Percentiles rank a stretch among this genome's conserved stretches.
phyloP scores from a whole-genome alignment of 1,140 invertebrate species.

The Branchinecta lynchi region DNA sequence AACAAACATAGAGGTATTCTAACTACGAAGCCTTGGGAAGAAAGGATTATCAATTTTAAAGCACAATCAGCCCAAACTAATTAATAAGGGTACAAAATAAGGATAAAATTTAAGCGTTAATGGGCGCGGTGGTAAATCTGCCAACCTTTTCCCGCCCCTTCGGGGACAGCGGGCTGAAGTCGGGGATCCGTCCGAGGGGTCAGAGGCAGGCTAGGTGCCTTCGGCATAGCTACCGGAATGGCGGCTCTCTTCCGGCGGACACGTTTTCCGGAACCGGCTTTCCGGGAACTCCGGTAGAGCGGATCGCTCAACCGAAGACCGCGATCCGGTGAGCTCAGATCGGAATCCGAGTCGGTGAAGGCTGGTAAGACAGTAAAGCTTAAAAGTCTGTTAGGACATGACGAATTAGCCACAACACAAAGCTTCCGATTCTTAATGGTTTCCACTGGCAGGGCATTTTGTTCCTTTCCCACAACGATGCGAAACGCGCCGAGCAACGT shows the following conservation, averaged over 20 bases:
- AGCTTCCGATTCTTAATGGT: no score
- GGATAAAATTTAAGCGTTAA: neutral
- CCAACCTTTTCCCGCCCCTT: neutral
- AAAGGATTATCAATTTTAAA: no score
- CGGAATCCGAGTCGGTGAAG: slow-evolving; percentile 72
- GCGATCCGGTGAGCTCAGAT: slow-evolving; percentile 61
- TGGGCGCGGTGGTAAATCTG: neutral
- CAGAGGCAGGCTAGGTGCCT: slow-evolving; percentile 45
- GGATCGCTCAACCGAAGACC: slow-evolving; percentile 41
- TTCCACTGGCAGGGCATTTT: no score
- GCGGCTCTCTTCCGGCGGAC: slow-evolving; percentile 55
- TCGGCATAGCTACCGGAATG: slow-evolving; percentile 66
- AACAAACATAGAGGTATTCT: no score
- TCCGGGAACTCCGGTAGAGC: slow-evolving; percentile 47
- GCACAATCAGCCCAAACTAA: neutral
- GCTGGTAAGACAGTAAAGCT: slow-evolving; percentile 23
- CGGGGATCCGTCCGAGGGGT: slow-evolving; percentile 17
- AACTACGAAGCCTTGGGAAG: no score
- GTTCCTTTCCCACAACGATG: no score
- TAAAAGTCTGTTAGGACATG: neutral
- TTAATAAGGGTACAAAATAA: neutral
- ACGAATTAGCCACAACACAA: no score
- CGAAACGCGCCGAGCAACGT: no score
- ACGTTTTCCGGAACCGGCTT: slow-evolving; percentile 57
- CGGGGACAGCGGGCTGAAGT: neutral